Evolutionary conservation across 2,888 invertebrate species (phyloP).

Genomic region (Xanthorhoe designata): DNA sequence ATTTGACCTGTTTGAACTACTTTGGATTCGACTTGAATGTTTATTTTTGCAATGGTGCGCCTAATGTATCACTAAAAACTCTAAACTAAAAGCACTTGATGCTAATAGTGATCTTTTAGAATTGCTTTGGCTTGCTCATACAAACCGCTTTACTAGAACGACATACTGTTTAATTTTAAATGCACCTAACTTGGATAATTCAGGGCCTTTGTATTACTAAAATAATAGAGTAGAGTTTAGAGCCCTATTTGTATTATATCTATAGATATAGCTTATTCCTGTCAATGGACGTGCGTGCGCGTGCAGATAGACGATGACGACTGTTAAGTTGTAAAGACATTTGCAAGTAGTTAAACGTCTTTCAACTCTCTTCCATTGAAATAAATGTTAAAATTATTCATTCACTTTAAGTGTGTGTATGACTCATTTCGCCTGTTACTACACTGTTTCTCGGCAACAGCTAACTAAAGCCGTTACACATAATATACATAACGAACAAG

Average conservation of each 20-base stretch:
- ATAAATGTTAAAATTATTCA: slow-evolving; percentile 32
- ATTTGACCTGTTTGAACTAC: slow-evolving; percentile 56
- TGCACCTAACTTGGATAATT: background rate
- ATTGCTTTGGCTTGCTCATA: background rate
- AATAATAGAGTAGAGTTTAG: background rate
- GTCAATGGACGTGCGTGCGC: slow-evolving; percentile 39
- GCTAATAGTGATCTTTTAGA: background rate
- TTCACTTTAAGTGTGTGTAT: slow-evolving; percentile 33
- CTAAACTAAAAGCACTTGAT: slow-evolving; percentile 12
- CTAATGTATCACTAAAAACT: slow-evolving; percentile 17
- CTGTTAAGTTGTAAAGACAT: slow-evolving; percentile 31
- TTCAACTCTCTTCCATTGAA: slow-evolving; percentile 36
- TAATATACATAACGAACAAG: slow-evolving; percentile 28
- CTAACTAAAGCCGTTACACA: slow-evolving; percentile 41
- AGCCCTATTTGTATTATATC: background rate
- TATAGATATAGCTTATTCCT: slow-evolving; percentile 21
- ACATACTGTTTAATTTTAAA: background rate
- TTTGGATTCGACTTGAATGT: slow-evolving; percentile 7
- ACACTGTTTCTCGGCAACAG: slow-evolving; percentile 42
- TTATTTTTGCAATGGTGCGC: slow-evolving; percentile 12
- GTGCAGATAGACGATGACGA: slow-evolving; percentile 20
- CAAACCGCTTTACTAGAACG: background rate
- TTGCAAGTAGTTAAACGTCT: slow-evolving; percentile 27
- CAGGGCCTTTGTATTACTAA: background rate
- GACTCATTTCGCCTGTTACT: slow-evolving; percentile 45